Conservation (phyloP, 2,888 invertebrate species). For the Pammene aurita region DNA sequence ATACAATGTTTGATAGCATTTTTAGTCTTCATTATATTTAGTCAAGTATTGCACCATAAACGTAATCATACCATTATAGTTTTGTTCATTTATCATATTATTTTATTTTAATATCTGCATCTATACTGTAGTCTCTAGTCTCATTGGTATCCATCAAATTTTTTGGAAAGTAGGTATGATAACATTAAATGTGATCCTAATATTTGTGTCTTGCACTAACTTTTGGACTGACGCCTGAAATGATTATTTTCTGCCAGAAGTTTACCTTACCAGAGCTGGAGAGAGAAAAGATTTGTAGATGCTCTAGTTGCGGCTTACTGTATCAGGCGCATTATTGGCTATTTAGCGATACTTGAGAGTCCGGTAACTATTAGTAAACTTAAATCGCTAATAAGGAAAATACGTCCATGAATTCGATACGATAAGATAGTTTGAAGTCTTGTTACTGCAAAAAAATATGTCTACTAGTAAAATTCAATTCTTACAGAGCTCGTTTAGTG, state of each 20-base stretch:
- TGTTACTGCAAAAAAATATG: no score
- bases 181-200: neutral
- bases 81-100: neutral
- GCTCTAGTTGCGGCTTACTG: no score
- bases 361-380: no score
- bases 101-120: neutral
- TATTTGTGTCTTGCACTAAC: conserved; percentile 24
- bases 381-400: no score
- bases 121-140: neutral
- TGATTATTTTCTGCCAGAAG: conserved; percentile 51
- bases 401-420: no score
- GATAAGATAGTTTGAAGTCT: no score
- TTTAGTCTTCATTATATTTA: neutral
- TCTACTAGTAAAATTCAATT: no score
- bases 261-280: neutral
- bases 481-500: no score
- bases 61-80: neutral
- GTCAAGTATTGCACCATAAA: neutral
- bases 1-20: no score
- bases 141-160: neutral
- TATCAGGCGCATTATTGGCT: no score
- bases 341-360: no score
- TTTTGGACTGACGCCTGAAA: conserved; percentile 28
- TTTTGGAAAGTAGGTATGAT: neutral
- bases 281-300: neutral